Evolutionary conservation across 2,113 vertebrate species (phyloP), one percentile per base, ranked within the genome.

Genomic region (Struthio camelus): DNA sequence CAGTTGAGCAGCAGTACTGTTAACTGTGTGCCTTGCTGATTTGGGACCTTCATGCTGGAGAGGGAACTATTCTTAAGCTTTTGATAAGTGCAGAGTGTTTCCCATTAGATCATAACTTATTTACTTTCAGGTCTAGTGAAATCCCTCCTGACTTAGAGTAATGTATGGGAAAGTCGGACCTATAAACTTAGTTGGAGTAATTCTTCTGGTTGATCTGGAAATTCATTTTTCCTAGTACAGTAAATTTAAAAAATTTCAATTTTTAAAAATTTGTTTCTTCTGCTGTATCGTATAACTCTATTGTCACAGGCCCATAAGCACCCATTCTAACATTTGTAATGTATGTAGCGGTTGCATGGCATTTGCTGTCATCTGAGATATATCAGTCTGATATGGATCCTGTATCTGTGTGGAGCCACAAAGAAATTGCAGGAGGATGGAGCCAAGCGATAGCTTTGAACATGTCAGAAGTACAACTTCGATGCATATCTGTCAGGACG

Each of bases 201-300:
- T 97, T 97, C 94, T 95, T 97, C 69, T 95, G 79, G 93, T 94
- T 61, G 89, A 66, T 95, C 91, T 96, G 97, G 96, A 96, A 97
- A 97, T 92, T 94, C 30, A 76, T 94, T 92, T 91, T 93, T 94
- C 51, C 75, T 80, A 65, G 64, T 46, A 85, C 79, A 78, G 81
- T 95, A 97, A 94, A 97, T 93, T 84, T 89, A 18, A 83, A 85
- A 51, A 87, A 87, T 82, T 92, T 54, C 58, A 77, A 95, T 85
- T 95, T 64, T 27, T 0, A 46, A n/a, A 86, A 54, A 59, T 34
- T 65, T 85, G 14, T 48, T 94, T 90, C 58, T 89, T 89, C 44
- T 82, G 9, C 67, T 87, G 73, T 67, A 34, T 73, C 78, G 23
- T 77, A 76, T 53, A 90, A 93, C 32, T 79, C 77, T 50, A 19